Evolutionary conservation across 2,113 vertebrate species (phyloP).

Genomic region (Heterocephalus glaber): DNA sequence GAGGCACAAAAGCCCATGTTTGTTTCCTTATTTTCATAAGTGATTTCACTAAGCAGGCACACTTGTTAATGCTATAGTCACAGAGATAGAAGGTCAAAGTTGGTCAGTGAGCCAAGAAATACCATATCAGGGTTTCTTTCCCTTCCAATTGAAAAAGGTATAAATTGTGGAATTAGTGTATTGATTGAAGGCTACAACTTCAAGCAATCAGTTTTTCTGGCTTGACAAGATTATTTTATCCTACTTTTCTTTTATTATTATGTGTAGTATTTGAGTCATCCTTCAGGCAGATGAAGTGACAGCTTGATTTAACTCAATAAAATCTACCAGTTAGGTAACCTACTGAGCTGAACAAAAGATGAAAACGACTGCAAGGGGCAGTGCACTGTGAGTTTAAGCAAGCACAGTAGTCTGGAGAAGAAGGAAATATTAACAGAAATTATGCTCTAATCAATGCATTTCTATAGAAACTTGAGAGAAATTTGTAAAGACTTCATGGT

Average conservation of each 20-base stretch:
- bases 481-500: conserved; percentile 81
- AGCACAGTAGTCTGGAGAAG: conserved; percentile 86
- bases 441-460: conserved; percentile 94
- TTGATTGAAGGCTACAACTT: conserved; percentile 97
- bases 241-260: conserved; percentile 99
- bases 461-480: conserved; percentile 92
- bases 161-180: conserved; percentile 99
- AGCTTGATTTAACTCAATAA: conserved; percentile 99
- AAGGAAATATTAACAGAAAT: conserved; percentile 91
- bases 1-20: conserved; percentile 90
- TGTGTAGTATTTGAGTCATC: conserved; percentile 99
- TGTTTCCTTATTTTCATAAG: conserved; percentile 94
- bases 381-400: conserved; percentile 85
- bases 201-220: conserved; percentile 98
- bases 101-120: conserved; percentile 99
- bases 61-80: conserved; percentile 94
- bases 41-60: conserved; percentile 94
- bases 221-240: conserved; percentile 99
- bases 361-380: conserved; percentile 86
- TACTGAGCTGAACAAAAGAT: conserved; percentile 95
- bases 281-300: conserved; percentile 98
- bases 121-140: conserved; percentile 98
- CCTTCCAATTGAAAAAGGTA: conserved; percentile 94
- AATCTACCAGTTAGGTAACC: conserved; percentile 95
- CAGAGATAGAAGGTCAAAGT: conserved; percentile 98